A percentile compares a stretch with the other conserved stretches of the same genome.
phyloP scores from a whole-genome alignment of 2,113 vertebrate genomes.

The Pedionomus torquatus region DNA sequence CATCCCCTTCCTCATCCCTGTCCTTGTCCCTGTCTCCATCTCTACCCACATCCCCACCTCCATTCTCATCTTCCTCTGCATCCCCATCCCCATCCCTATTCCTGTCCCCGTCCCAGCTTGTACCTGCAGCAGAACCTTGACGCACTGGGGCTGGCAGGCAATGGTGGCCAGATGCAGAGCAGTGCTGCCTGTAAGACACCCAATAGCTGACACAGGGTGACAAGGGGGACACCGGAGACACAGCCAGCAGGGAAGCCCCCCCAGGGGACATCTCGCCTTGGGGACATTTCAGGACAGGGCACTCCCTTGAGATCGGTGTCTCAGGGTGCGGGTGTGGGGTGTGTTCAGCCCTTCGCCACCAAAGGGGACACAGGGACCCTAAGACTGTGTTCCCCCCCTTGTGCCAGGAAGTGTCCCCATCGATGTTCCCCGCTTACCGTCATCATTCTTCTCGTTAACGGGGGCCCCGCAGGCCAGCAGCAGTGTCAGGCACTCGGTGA shows the following conservation, averaged over 20 bases:
- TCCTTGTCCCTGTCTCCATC: background rate
- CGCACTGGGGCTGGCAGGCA: slow-evolving; percentile 79
- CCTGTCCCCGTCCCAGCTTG: background rate
- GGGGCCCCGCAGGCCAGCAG: slow-evolving; percentile 72
- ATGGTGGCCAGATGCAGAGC: slow-evolving; percentile 79
- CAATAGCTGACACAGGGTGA: background rate
- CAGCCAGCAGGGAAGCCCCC: no score
- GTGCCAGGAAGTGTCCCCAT: background rate
- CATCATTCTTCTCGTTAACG: slow-evolving; percentile 67
- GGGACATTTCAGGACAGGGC: no score
- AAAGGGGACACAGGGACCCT: accelerated
- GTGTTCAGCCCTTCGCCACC: background rate
- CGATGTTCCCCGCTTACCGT: slow-evolving; percentile 46
- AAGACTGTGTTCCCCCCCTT: background rate
- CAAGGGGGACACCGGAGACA: no score
- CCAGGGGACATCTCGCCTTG: background rate
- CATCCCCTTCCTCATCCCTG: no score
- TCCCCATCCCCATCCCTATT: no score
- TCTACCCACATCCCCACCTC: accelerated
- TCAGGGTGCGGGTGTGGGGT: background rate
- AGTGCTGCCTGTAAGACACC: slow-evolving; percentile 69
- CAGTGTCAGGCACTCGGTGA: slow-evolving; percentile 74
- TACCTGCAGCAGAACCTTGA: slow-evolving; percentile 81
- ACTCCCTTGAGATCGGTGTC: no score
- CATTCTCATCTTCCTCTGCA: no score